Base-by-base conservation (phyloP, 2,113 vertebrate genomes). In the Catagonus wagneri region DNA sequence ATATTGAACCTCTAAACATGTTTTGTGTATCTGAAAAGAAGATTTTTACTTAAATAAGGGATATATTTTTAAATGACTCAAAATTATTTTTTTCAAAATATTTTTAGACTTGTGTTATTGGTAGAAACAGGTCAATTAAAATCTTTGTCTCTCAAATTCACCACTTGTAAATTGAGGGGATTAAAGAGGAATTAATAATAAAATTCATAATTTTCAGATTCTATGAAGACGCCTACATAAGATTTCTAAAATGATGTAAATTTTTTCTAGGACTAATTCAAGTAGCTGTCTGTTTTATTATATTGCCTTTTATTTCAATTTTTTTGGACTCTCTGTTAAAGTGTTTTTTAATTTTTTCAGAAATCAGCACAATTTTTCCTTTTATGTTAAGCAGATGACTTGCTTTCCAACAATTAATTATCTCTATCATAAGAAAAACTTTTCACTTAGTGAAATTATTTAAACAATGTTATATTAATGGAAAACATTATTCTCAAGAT, bases 341-440 rank as follows among this genome's bases (percentile, higher is more conserved):
- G 11, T 68, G 23, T 92, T 74, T 94, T 96, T 88, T 34, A 84
- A 54, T 79, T 94, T 95, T 92, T 96, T 79, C 27, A 95, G 56
- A 96, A 97, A 85, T 80, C 65, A 95, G 32, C 20, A 88, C 22
- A 92, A 39, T 91, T 71, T 96, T 96, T 60, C 36, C 85, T 83
- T 94, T 93, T 6, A 52, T 66, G 3, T 92, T 93, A 93, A 85
- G 72, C 71, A 95, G 36, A 90, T 75, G 78, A 88, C 34, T 92
- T 95, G 60, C 23, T 94, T 96, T 95, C 71, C 54, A 90, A 88
- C 25, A 96, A 87, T 88, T 96, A 78, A 87, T 93, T 92, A 91
- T 65, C 56, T 83, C 29, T 86, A 83, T 90, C 66, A 93, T 78
- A 87, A 94, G 86, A 87, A 94, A 93, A 90, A 34, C 39, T 85